Evolutionary conservation across 2,797 vertebrate species (phyloP), one percentile per base, ranked within the genome.

Genomic region (Echeneis naucrates): DNA sequence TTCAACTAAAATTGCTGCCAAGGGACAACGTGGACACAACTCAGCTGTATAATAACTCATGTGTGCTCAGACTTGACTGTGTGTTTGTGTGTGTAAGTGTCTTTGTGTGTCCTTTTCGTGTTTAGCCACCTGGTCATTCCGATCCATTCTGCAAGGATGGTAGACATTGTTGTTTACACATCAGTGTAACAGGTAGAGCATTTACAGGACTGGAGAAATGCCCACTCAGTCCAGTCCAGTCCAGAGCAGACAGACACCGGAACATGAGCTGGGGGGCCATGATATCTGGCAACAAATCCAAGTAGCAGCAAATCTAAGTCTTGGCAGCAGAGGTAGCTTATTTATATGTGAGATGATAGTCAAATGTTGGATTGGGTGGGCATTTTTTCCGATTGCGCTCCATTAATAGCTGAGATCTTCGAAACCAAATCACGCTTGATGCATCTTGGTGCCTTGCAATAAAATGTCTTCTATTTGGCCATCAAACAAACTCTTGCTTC

Each of bases 221-320:
- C 64, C 72, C 57, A n/a, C 56, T 17, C 5, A 24, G 58, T 74
- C 71, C 58, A 30, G 54, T 66, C 58, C 24, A 38, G 60, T 61
- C 50, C 17, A 50, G 77, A 75, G 69, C 69, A 61, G 83, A 68
- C 54, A 23, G 59, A 59, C 30, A 77, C 40, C 81, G 85, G 53
- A 90, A 91, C 80, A 84, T 71, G 83, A 88, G 81, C 83, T 80
- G 77, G 38, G 66, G 77, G 77, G 67, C 14, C 0, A 0, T 23
- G 56, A 84, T 79, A 44, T 76, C 45, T 70, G 66, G 55, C 64
- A 77, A 63, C 53, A 32, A 33, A 57, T 44, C 55, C 42, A 66
- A 72, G 45, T 47, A 53, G 52, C 55, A 26, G 50, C 71, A 70
- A 71, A 73, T 70, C 44, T 19, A 63, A 63, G 44, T 69, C 55